Evolutionary conservation across 2,888 invertebrate species (phyloP).

Genomic region (Rhimphoctona megacephalus): DNA sequence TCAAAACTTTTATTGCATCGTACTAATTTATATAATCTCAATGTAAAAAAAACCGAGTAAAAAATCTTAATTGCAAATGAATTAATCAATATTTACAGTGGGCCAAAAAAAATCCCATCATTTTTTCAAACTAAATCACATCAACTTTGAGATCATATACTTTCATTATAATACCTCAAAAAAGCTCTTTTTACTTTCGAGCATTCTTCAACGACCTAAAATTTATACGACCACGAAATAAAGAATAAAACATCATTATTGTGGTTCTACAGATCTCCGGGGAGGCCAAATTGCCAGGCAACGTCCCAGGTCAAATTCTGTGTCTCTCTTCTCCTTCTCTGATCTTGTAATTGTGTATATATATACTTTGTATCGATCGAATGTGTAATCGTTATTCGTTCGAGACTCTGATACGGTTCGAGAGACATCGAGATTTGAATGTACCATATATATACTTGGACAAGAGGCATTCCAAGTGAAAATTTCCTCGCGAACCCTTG

Average conservation of each 20-base stretch:
- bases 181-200: neutral
- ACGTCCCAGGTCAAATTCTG: neutral
- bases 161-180: neutral
- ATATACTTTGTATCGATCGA: slow-evolving; percentile 46
- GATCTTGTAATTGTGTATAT: neutral
- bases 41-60: neutral
- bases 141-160: no score
- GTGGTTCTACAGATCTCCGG: neutral
- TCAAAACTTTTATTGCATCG: neutral
- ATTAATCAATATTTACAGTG: neutral
- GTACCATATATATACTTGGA: neutral
- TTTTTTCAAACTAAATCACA: no score
- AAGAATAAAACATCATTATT: neutral
- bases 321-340: neutral
- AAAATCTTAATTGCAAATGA: neutral
- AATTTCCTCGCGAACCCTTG: no score
- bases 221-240: neutral
- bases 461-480: neutral
- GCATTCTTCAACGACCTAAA: neutral
- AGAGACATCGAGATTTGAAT: slow-evolving; percentile 4
- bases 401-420: slow-evolving; percentile 56
- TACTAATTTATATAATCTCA: neutral
- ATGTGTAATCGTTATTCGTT: slow-evolving; percentile 47
- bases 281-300: neutral
- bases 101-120: no score